Percentiles rank a stretch among this genome's conserved stretches.
Conservation (phyloP, 2,888 invertebrate genomes). For the Opisthograptis luteolata region DNA sequence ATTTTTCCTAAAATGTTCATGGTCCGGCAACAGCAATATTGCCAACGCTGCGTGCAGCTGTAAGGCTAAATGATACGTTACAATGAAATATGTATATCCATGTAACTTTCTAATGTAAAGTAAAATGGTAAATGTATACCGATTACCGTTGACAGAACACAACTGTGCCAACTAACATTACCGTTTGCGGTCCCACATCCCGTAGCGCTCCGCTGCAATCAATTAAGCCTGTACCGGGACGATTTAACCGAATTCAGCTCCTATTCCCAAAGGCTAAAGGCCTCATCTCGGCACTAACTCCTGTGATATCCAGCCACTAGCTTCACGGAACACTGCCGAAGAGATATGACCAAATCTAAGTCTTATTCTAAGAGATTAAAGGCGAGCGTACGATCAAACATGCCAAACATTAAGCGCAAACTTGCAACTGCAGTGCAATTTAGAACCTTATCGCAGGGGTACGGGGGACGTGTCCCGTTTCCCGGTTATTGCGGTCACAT, state of each 20-base stretch:
- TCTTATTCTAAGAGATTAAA: conserved; percentile 2
- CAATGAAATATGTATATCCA: too few species aligned
- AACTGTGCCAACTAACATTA: conserved; percentile 37
- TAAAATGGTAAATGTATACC: too few species aligned
- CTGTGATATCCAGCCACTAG: not conserved
- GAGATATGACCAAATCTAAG: conserved; percentile 1
- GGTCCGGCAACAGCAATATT: too few species aligned
- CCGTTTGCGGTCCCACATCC: conserved; percentile 38
- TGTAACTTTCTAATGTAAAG: too few species aligned
- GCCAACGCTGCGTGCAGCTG: too few species aligned
- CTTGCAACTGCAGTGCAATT: not conserved
- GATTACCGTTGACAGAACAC: conserved; percentile 5
- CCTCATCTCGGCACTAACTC: not conserved
- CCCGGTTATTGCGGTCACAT: conserved; percentile 24
- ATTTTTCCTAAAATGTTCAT: too few species aligned
- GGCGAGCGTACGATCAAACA: not conserved
- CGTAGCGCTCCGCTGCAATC: conserved; percentile 39
- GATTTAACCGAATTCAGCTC: conserved; percentile 6
- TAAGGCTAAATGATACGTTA: too few species aligned
- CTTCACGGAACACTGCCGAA: not conserved
- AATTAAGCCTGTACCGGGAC: conserved; percentile 46
- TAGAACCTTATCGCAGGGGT: conserved; percentile 13
- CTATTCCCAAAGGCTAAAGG: conserved; percentile 6
- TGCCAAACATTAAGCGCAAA: not conserved
- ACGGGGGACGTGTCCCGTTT: conserved; percentile 7